Evolutionary conservation across 2,888 invertebrate genomes (phyloP).

Genomic region (Andricus quercusramuli): DNA sequence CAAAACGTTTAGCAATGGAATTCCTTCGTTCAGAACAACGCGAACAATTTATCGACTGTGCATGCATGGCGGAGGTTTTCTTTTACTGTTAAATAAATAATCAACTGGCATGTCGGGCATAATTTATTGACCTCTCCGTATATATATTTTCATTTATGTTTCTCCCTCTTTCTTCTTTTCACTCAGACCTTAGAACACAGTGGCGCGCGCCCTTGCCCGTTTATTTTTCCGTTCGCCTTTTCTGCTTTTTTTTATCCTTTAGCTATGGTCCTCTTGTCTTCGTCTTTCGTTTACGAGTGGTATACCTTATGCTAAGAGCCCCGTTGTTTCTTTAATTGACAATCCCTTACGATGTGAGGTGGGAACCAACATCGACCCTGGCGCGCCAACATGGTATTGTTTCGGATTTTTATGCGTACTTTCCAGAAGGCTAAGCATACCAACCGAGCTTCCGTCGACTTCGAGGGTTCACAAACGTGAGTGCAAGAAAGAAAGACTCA

Average conservation of each 20-base stretch:
- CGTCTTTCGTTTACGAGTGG: constrained; percentile 49
- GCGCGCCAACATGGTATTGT: constrained; percentile 77
- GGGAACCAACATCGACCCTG: constrained; percentile 75
- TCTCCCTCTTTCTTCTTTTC: constrained; percentile 40
- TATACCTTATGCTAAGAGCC: constrained; percentile 70
- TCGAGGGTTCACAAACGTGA: neutral
- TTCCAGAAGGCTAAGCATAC: constrained; percentile 44
- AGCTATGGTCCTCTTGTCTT: constrained; percentile 47
- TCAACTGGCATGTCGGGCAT: constrained; percentile 72
- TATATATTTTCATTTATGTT: constrained; percentile 40
- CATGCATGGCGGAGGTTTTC: constrained; percentile 52
- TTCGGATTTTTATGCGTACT: constrained; percentile 72
- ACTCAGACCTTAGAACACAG: neutral
- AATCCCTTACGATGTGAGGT: constrained; percentile 70
- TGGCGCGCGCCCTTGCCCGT: constrained; percentile 29
- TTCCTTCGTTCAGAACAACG: constrained; percentile 42
- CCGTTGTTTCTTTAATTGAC: constrained; percentile 78
- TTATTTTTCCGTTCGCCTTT: constrained; percentile 45
- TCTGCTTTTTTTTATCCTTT: constrained; percentile 42
- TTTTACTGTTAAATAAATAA: constrained; percentile 78
- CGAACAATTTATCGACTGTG: constrained; percentile 50
- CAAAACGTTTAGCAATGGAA: constrained; percentile 21
- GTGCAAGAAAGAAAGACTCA: constrained; percentile 7
- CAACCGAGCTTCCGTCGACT: neutral
- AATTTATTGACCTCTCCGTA: constrained; percentile 72